Evolutionary conservation across 2,888 invertebrate species (phyloP).

Genomic region (Eulithis testata): DNA sequence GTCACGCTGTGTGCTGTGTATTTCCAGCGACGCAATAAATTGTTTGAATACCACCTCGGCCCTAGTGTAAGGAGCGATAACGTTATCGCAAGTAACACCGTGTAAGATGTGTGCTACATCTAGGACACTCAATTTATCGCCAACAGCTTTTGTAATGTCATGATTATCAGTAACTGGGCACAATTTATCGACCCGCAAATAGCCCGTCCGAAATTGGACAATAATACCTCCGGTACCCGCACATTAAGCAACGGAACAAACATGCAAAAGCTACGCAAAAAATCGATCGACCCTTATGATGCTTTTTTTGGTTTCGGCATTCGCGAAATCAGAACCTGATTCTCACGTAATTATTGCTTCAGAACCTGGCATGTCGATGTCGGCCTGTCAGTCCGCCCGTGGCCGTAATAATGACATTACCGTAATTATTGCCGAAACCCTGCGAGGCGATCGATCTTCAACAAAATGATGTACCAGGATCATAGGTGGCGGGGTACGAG

Average conservation of each 20-base stretch:
- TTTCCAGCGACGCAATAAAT: conserved; percentile 19
- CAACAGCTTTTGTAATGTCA: conserved; percentile 25
- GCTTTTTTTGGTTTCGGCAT: conserved; percentile 33
- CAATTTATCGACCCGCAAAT: conserved; percentile 31
- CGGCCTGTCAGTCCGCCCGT: conserved; percentile 35
- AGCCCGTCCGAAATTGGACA: conserved; percentile 29
- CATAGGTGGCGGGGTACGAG: conserved; percentile 58
- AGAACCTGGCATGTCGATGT: conserved; percentile 33
- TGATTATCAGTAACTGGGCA: conserved; percentile 32
- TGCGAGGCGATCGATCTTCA: conserved; percentile 51
- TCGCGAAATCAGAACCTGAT: conserved; percentile 44
- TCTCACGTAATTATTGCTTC: conserved; percentile 41
- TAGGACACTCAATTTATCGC: conserved; percentile 30
- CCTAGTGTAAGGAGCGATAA: conserved; percentile 22
- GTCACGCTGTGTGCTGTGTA: background rate
- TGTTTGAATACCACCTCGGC: conserved; percentile 17
- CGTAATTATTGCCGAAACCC: conserved; percentile 43
- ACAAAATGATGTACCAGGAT: conserved; percentile 58
- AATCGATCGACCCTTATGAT: conserved; percentile 34
- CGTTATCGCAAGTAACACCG: conserved; percentile 26
- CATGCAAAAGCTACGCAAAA: conserved; percentile 33
- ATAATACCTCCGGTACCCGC: conserved; percentile 29
- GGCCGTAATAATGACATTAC: conserved; percentile 44
- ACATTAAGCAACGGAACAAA: conserved; percentile 34
- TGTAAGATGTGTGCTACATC: conserved; percentile 25